Percentiles rank a stretch among this genome's conserved stretches.
Conservation (phyloP, 2,888 invertebrate genomes). For the Acanthosepion esculentum region DNA sequence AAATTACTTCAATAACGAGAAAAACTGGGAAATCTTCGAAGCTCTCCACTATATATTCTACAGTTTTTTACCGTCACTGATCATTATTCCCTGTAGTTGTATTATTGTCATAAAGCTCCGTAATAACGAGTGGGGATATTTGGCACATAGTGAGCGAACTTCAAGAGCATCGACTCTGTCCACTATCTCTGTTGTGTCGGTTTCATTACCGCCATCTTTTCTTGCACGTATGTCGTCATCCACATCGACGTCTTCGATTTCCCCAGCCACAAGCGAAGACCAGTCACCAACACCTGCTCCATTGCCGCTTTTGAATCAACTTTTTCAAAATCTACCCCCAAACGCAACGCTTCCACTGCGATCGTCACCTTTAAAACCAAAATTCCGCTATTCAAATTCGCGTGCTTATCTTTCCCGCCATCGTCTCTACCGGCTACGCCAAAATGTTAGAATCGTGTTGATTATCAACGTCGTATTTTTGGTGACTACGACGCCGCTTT, state of each 20-base stretch:
- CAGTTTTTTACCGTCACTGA: not conserved
- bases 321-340: not conserved
- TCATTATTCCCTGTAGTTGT: not conserved
- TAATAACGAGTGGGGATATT: not conserved
- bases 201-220: not conserved
- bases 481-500: not conserved
- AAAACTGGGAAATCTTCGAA: not conserved
- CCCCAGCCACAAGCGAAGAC: not conserved
- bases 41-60: not conserved
- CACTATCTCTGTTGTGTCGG: not conserved
- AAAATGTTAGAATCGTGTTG: not conserved
- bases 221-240: not conserved
- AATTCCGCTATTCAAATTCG: not conserved
- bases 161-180: not conserved
- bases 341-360: not conserved
- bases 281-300: not conserved
- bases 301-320: not conserved
- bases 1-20: not conserved
- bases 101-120: not conserved
- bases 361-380: not conserved
- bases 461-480: not conserved
- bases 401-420: not conserved
- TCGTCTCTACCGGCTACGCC: not conserved
- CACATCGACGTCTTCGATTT: not conserved
- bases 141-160: rapidly evolving